Conservation (phyloP, 2,113 vertebrate genomes). For the Rhinopomastus cyanomelas region DNA sequence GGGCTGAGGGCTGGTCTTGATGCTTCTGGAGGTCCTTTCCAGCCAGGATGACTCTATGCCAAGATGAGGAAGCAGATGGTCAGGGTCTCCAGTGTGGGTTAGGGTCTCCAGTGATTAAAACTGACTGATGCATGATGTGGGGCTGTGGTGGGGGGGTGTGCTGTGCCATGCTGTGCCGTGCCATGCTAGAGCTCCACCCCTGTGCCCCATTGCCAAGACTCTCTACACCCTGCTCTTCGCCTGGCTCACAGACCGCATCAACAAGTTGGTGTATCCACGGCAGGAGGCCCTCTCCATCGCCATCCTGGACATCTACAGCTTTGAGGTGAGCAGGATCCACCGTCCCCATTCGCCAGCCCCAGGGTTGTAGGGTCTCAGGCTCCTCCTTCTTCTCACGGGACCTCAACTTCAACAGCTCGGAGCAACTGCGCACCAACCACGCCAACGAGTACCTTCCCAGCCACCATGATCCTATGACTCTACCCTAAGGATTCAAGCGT, state of each 20-base stretch:
- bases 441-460: conserved; percentile 97
- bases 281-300: conserved; percentile 89
- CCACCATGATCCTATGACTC: too few species aligned
- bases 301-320: conserved; percentile 97
- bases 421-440: conserved; percentile 98
- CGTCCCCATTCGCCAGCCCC: accelerated
- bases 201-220: conserved; percentile 89
- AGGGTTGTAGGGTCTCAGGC: accelerated
- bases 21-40: too few species aligned
- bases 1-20: too few species aligned
- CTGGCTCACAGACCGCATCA: conserved; percentile 94
- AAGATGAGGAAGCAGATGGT: neutral
- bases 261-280: conserved; percentile 87
- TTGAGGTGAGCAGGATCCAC: conserved; percentile 81
- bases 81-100: accelerated
- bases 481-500: neutral
- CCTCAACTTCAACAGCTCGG: conserved; percentile 91
- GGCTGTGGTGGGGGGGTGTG: neutral
- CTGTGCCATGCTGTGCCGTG: accelerated
- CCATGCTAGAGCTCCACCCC: neutral
- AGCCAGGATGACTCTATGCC: too few species aligned
- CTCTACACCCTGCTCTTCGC: conserved; percentile 93
- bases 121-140: accelerated
- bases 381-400: conserved; percentile 53
- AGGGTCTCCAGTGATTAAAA: neutral